phyloP scores from a whole-genome alignment of 2,797 vertebrate genomes.

The Champsocephalus esox region DNA sequence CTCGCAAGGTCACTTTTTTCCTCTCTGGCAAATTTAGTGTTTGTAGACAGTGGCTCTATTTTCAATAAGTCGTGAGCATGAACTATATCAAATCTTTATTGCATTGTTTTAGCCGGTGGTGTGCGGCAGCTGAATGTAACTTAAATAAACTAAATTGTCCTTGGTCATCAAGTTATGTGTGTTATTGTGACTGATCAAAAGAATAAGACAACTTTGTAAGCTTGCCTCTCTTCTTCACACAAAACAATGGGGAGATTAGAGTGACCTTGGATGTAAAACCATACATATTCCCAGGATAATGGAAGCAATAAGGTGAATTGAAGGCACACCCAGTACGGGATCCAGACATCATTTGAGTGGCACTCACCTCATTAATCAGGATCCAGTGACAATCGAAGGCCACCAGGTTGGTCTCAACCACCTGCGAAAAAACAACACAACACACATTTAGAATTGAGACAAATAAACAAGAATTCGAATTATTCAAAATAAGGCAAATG shows the following conservation, averaged over 20 bases:
- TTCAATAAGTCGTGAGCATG: constrained; percentile 3
- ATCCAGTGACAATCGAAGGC: constrained; percentile 99
- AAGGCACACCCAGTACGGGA: constrained; percentile 23
- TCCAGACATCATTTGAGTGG: constrained; percentile 47
- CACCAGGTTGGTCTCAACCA: constrained; percentile 98
- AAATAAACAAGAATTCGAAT: neutral
- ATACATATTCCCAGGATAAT: constrained; percentile 33
- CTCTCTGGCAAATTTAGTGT: constrained; percentile 3
- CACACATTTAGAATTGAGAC: constrained; percentile 22
- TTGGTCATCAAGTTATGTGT: constrained; percentile 22
- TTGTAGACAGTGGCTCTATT: constrained; percentile 1
- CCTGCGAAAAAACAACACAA: constrained; percentile 89
- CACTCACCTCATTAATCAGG: constrained; percentile 98
- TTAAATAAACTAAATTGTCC: constrained; percentile 22
- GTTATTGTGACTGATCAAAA: constrained; percentile 29
- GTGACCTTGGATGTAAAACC: constrained; percentile 16
- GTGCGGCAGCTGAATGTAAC: neutral
- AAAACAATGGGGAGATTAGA: constrained; percentile 14
- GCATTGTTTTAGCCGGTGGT: constrained; percentile 6
- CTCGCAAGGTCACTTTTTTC: constrained; percentile 29
- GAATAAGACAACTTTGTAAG: neutral
- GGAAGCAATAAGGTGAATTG: constrained; percentile 45
- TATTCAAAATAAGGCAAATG: neutral
- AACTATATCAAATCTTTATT: constrained; percentile 1
- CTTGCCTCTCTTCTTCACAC: constrained; percentile 13